phyloP scores from a whole-genome alignment of 2,797 vertebrate species.

The Huso huso region DNA sequence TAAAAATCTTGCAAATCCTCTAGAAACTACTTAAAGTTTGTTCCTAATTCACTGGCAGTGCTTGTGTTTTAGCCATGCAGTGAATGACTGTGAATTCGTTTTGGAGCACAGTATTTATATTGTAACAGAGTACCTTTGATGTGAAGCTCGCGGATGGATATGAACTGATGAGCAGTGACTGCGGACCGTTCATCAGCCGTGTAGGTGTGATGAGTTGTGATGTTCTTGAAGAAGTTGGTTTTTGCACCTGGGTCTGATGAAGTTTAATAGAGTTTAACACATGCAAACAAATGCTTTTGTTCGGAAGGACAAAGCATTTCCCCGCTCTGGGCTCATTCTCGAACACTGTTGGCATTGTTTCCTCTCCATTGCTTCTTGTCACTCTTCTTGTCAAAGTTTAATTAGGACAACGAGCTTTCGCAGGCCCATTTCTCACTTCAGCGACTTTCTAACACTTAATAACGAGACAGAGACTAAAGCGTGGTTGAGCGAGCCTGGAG shows the following conservation, averaged over 20 bases:
- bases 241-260: constrained; percentile 81
- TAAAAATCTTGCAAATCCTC: no score
- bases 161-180: constrained; percentile 38
- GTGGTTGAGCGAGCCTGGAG: constrained; percentile 28
- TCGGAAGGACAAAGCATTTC: constrained; percentile 68
- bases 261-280: constrained; percentile 79
- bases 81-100: constrained; percentile 43
- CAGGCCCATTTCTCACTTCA: constrained; percentile 89
- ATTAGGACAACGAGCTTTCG: constrained; percentile 84
- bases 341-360: constrained; percentile 79
- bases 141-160: constrained; percentile 21
- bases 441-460: constrained; percentile 86
- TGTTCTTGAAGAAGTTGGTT: constrained; percentile 46
- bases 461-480: constrained; percentile 62
- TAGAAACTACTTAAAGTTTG: constrained; percentile 8
- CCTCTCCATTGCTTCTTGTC: constrained; percentile 83
- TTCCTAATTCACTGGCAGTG: constrained; percentile 23
- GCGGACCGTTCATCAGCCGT: constrained; percentile 32
- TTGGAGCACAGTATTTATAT: constrained; percentile 48
- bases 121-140: constrained; percentile 45
- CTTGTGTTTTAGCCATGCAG: constrained; percentile 25
- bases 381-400: constrained; percentile 88
- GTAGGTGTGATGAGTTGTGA: constrained; percentile 55
- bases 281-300: constrained; percentile 86
- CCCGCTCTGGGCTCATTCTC: constrained; percentile 59